Evolutionary conservation across 64 coral and sea anemone species (phyloP), one percentile per base, ranked within the genome.

Genomic region (Platygyra sinensis): DNA sequence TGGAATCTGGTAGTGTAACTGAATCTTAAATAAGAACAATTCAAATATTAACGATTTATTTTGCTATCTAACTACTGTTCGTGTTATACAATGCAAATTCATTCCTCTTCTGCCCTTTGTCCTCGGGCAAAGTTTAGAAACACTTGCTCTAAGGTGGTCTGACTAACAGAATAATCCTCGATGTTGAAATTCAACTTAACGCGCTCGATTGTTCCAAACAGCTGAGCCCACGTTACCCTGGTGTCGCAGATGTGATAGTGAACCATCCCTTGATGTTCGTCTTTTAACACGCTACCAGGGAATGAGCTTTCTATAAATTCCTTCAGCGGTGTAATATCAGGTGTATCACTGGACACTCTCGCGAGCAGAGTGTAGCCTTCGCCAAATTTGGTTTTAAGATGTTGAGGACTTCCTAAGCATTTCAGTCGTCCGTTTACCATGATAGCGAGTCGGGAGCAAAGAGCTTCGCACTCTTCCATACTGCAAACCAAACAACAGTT

Each of bases 391-490:
- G 87, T 95, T 73, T 99, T 99, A 10, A 99, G 84, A 55, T 99
- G 94, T 8, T 99, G 97, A 28, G 91, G 92, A 57, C 91, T 99
- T 28, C 97, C 97, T 4, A 99, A 84, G 57, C 97, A 99, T 59
- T 90, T 95, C 33, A 99, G 86, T 22, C 85, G 94, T 15, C 97
- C 97, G 39, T 99, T 99, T 18, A 99, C 97, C 97, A 99, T 99
- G 55, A 99, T 99, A 15, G 97, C 94, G 2, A 99, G 83, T 36
- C 97, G 80, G 14, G 97, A 96, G 62, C 97, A 99, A 0, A 99
- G 78, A 16, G 97, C 97, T 80, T 99, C 97, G 62, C 97, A 99
- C 71, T 99, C 97, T 31, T 99, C 97, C 97, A 96, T 99, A 67
- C 94, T 97, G 62, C 62, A 57, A 78, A 42, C 6, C 4, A 57